Evolutionary conservation across 2,113 vertebrate species (phyloP), one percentile per base, ranked within the genome.

Genomic region (Gopherus evgoodei): DNA sequence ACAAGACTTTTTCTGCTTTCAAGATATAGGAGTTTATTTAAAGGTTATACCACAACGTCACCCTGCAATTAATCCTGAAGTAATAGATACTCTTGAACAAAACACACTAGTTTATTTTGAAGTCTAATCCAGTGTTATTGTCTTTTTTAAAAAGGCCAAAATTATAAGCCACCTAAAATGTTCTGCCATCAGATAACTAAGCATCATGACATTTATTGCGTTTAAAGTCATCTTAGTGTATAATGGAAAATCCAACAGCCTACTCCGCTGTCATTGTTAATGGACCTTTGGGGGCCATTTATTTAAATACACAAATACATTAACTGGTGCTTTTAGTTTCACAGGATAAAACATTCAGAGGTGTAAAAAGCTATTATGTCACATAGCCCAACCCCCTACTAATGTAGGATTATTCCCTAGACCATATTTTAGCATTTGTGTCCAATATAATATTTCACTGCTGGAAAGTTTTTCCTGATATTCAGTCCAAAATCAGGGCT

Each of bases 11-110:
- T 96, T 93, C 95, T 89, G 93, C 97, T 97, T 95, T 95, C 75
- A 93, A 96, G 96, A 97, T 97, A 97, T 96, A 97, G 95, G 94
- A 78, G 78, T 96, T 97, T 97, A 97, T 97, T 97, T 97, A 97
- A 97, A 94, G 91, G 97, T 97, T 97, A 97, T 95, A 86, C 94
- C 93, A 96, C 91, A 97, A 95, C 95, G 96, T 95, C 86, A 97
- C 96, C 84, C 78, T 95, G 91, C 90, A 84, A 49, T 93, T 95
- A 95, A 90, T 90, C 65, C 78, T 82, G 94, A 87, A 72, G 93
- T 94, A 96, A 96, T 2, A 97, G 76, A 98, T 95, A 97, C 31
- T 93, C 47, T 49, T 57, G 12, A 52, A 76, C 76, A 82, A 87
- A 89, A 90, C 8, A 75, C 50, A 44, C 38, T 44, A 29, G 42